Conservation (phyloP, 2,797 vertebrate species). For the Ambastaia sidthimunki region DNA sequence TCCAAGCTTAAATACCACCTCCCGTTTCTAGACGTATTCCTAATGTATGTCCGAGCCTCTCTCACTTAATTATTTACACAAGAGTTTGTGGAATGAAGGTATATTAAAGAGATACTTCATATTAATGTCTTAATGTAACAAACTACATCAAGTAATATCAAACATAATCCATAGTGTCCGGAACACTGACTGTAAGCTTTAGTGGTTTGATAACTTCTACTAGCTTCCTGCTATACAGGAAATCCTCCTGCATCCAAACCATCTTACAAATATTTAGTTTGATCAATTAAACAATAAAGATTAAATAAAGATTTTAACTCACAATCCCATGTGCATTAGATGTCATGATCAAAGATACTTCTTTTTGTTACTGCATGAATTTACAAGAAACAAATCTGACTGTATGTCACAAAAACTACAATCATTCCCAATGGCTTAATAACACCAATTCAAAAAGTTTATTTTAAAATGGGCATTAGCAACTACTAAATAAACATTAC, state of each 20-base stretch:
- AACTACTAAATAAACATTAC: too few species aligned
- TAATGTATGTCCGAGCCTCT: not conserved
- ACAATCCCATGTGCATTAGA: not conserved
- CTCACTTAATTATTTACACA: conserved; percentile 13
- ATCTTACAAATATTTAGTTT: not conserved
- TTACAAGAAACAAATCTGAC: not conserved
- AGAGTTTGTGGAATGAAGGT: not conserved
- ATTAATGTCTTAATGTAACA: not conserved
- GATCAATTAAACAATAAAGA: not conserved
- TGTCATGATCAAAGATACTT: not conserved
- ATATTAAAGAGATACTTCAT: not conserved
- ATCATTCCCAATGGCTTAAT: not conserved
- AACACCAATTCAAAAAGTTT: not conserved
- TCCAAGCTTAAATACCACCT: conserved; percentile 15
- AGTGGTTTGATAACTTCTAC: not conserved
- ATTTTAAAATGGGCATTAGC: too few species aligned
- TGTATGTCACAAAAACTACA: not conserved
- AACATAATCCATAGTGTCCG: not conserved
- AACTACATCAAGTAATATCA: not conserved
- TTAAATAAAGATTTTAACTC: too few species aligned
- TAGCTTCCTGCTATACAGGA: not conserved
- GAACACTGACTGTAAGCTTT: not conserved
- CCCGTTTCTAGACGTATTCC: not conserved
- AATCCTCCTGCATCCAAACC: not conserved
- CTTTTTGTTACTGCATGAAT: not conserved